These are phyloP conservation scores for Drosophila micromelanica DNA, from an alignment of 1,140 invertebrate genomes.

Conservation along the genomic window DNA sequence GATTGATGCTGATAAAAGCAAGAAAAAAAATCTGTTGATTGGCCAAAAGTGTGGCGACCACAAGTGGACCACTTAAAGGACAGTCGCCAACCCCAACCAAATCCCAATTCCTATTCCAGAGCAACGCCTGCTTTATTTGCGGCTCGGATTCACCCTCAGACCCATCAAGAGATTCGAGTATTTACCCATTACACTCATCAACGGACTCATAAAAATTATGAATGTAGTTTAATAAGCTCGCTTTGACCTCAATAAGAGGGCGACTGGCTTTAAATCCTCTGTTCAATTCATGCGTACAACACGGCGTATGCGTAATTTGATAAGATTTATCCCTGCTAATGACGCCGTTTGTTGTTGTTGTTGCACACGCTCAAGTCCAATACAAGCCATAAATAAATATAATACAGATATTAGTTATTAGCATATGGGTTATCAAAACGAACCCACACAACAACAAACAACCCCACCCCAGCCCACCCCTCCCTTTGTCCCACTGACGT, in stretches of 20 bases:
- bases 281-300: conserved; percentile 24
- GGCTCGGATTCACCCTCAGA: neutral
- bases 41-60: conserved; percentile 15
- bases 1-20: conserved; percentile 16
- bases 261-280: conserved; percentile 22
- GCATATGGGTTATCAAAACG: conserved; percentile 71
- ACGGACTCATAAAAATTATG: conserved; percentile 60
- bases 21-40: conserved; percentile 30
- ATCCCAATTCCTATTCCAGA: neutral
- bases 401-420: conserved; percentile 80
- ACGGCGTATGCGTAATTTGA: conserved; percentile 76
- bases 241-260: conserved; percentile 61
- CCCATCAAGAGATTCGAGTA: conserved; percentile 30
- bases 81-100: conserved; percentile 1
- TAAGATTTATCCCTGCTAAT: conserved; percentile 67
- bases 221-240: conserved; percentile 70
- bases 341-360: conserved; percentile 47
- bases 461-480: neutral
- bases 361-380: conserved; percentile 57
- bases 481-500: conserved; percentile 32
- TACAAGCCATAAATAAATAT: conserved; percentile 80
- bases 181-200: conserved; percentile 52
- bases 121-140: conserved; percentile 14
- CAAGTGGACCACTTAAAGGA: conserved; percentile 28
- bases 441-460: conserved; percentile 6